These are phyloP conservation scores for Seira musarum DNA, from an alignment of 2,888 invertebrate species.

Conservation along the genomic window DNA sequence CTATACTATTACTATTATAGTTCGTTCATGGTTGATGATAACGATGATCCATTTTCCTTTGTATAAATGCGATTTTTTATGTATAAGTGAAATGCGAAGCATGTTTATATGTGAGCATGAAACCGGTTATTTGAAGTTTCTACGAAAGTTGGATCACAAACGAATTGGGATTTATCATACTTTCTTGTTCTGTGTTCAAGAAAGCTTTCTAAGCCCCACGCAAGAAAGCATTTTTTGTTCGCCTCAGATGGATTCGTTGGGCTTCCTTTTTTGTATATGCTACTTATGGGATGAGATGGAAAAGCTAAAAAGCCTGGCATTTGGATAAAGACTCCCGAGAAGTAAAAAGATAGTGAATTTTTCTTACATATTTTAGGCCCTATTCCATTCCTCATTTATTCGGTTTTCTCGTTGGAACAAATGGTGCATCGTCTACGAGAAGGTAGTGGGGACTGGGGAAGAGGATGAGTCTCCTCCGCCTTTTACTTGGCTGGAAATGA, in stretches of 20 bases:
- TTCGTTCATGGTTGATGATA: neutral
- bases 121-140: neutral
- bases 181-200: neutral
- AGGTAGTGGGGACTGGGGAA: neutral
- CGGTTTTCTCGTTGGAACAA: neutral
- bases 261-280: neutral
- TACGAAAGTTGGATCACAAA: neutral
- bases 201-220: neutral
- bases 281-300: neutral
- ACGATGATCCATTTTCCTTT: neutral
- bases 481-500: no score
- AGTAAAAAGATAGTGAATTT: neutral
- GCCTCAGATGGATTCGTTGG: neutral
- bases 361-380: no score
- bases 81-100: neutral
- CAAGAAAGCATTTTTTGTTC: neutral
- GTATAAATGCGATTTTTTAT: neutral
- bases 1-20: neutral
- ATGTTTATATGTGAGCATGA: neutral
- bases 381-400: neutral
- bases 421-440: neutral
- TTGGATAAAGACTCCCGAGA: neutral
- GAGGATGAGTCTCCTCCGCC: no score
- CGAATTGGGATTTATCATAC: neutral
- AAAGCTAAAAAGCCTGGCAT: neutral